These are phyloP conservation scores for Glareola pratincola DNA, from an alignment of 2,113 vertebrate species.

Conservation along the genomic window DNA sequence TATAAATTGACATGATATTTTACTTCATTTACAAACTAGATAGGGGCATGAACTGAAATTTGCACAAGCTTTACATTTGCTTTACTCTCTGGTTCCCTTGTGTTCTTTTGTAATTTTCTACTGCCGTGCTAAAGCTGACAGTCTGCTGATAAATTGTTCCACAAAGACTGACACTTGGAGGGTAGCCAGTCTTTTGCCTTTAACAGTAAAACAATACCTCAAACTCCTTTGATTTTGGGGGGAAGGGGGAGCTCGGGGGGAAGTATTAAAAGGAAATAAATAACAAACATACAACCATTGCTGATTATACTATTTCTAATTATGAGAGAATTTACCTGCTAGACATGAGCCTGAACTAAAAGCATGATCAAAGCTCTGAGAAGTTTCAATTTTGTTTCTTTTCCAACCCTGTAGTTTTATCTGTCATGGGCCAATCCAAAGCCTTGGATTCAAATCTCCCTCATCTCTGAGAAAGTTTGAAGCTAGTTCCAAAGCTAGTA, in stretches of 20 bases:
- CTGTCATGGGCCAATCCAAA: not conserved
- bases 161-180: conserved; percentile 21
- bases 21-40: conserved; percentile 6
- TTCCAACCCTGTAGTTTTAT: not conserved
- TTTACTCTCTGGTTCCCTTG: not conserved
- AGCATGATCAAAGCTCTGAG: not conserved
- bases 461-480: not conserved
- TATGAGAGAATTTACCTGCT: not conserved
- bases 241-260: too few relatives aligned
- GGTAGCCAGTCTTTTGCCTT: not conserved
- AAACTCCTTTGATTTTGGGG: not conserved
- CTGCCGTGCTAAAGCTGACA: conserved; percentile 5
- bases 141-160: conserved; percentile 28
- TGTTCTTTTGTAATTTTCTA: conserved; percentile 23
- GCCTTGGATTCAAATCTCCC: not conserved
- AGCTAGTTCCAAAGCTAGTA: not conserved
- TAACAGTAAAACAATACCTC: not conserved
- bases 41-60: not conserved
- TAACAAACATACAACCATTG: not conserved
- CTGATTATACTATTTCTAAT: not conserved
- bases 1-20: conserved; percentile 7
- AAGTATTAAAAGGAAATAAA: not conserved
- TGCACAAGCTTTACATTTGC: not conserved
- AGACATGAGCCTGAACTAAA: not conserved
- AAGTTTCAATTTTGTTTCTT: not conserved